A percentile compares a stretch with the other conserved stretches of the same genome.
Evolutionary conservation across 2,113 vertebrate genomes (phyloP).

Genomic region (Peromyscus leucopus): DNA sequence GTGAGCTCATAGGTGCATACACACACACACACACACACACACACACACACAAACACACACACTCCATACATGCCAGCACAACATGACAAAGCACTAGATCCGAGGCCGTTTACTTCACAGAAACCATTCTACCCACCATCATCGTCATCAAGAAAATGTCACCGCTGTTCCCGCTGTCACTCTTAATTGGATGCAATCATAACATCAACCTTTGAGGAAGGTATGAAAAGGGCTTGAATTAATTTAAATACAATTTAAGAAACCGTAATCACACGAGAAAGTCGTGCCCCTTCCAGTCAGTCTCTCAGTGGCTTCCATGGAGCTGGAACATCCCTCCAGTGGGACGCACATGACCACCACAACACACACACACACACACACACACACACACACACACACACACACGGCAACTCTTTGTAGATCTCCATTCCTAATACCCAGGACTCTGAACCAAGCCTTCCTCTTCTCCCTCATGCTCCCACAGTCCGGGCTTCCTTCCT

Average conservation of each 20-base stretch:
- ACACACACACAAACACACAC: neutral
- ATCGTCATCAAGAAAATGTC: neutral
- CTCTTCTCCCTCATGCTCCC: neutral
- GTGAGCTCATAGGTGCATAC: too few species aligned
- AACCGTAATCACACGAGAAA: neutral
- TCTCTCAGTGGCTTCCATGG: neutral
- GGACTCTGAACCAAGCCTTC: neutral
- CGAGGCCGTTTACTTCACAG: fast-evolving
- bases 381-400: too few species aligned
- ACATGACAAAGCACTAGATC: neutral
- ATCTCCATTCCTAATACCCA: fast-evolving
- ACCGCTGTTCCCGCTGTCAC: neutral
- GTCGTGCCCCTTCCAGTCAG: neutral
- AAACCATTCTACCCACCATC: too few species aligned
- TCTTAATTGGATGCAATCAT: neutral
- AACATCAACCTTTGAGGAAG: neutral
- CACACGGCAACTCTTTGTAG: too few species aligned
- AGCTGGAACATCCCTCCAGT: too few species aligned
- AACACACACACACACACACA: too few species aligned
- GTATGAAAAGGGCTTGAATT: neutral
- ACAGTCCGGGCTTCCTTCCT: fast-evolving
- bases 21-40: neutral
- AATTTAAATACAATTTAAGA: conserved; percentile 47
- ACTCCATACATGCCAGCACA: neutral
- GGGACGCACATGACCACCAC: too few species aligned